Evolutionary conservation across 2,888 invertebrate genomes (phyloP).

Genomic region (Nymphalis urticae): DNA sequence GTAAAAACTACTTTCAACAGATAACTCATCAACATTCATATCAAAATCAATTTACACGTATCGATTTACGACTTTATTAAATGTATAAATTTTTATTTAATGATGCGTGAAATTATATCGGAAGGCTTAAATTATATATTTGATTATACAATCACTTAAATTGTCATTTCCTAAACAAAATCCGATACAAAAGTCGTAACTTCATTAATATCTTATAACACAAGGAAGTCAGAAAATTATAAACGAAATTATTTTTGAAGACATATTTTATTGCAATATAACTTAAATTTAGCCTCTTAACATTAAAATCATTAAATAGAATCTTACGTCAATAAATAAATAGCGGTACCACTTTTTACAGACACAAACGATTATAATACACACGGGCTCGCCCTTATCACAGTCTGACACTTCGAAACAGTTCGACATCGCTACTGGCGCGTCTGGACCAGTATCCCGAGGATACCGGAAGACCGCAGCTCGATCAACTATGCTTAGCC

Average conservation of each 20-base stretch:
- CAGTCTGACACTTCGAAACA: conserved; percentile 54
- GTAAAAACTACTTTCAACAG: background rate
- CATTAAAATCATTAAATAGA: conserved; percentile 68
- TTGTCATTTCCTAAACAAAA: background rate
- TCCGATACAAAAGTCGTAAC: background rate
- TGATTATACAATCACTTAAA: background rate
- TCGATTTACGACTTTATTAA: conserved; percentile 1
- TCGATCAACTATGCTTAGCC: conserved; percentile 80
- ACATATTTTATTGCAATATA: conserved; percentile 67
- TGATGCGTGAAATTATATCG: conserved; percentile 1
- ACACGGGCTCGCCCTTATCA: conserved; percentile 61
- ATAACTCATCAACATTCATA: background rate
- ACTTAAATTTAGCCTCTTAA: conserved; percentile 71
- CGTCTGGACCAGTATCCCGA: conserved; percentile 4
- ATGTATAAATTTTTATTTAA: background rate
- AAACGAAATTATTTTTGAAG: conserved; percentile 48
- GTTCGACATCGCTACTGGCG: conserved; percentile 19
- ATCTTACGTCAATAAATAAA: conserved; percentile 77
- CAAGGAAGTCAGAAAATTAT: conserved; percentile 36
- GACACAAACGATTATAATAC: conserved; percentile 56
- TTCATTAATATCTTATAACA: background rate
- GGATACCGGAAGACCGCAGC: conserved; percentile 36
- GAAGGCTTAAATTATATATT: conserved; percentile 1
- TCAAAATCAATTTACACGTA: background rate
- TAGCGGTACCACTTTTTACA: conserved; percentile 72